phyloP scores from a whole-genome alignment of 92 coral and sea anemone species.

The Porites rus region DNA sequence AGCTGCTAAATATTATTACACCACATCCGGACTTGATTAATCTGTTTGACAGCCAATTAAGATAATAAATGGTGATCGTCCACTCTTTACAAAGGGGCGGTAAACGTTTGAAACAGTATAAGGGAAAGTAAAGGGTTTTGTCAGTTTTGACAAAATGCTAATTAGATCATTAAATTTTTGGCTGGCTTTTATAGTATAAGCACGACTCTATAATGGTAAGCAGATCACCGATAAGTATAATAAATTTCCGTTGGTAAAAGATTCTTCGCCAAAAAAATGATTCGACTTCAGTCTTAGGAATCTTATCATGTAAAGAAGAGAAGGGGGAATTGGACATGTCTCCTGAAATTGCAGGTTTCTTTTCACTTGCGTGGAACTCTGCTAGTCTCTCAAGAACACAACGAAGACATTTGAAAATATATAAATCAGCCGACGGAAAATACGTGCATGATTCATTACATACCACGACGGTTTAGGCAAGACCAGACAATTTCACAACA shows the following conservation, averaged over 20 bases:
- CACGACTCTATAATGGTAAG: slow-evolving; percentile 20
- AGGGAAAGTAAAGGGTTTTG: slow-evolving; percentile 26
- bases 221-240: slow-evolving; percentile 25
- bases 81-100: slow-evolving; percentile 52
- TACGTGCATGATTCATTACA: no score
- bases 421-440: not conserved
- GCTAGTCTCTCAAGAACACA: not conserved
- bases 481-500: slow-evolving; percentile 24
- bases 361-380: not conserved
- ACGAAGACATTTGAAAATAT: not conserved
- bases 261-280: slow-evolving; percentile 16
- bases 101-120: slow-evolving; percentile 50
- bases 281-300: not conserved
- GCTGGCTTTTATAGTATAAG: slow-evolving; percentile 25
- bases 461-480: not conserved
- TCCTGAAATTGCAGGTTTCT: no score
- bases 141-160: slow-evolving; percentile 52
- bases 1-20: slow-evolving; percentile 80
- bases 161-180: slow-evolving; percentile 62
- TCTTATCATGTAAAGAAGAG: not conserved
- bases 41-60: slow-evolving; percentile 87
- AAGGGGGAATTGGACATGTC: not conserved
- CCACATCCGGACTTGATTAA: slow-evolving; percentile 80
- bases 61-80: slow-evolving; percentile 53
- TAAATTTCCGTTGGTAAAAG: not conserved